These are phyloP conservation scores for Bos indicus DNA, from an alignment of 2,113 vertebrate species.

Conservation along the genomic window DNA sequence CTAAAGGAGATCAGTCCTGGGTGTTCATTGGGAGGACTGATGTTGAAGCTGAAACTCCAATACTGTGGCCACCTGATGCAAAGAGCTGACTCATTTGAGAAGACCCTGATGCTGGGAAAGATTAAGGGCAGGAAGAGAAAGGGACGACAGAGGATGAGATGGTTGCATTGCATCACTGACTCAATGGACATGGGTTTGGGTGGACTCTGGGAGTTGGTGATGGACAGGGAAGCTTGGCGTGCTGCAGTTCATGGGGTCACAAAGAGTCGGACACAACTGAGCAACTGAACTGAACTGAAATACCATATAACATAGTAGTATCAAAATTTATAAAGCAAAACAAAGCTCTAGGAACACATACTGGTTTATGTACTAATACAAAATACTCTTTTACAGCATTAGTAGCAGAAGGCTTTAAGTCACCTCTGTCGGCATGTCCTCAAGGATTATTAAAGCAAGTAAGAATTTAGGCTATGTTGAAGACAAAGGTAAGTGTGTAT, in stretches of 20 bases:
- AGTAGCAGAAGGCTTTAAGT: not conserved
- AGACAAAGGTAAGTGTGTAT: not conserved
- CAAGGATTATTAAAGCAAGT: not conserved
- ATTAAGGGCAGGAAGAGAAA: not conserved
- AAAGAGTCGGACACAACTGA: not conserved
- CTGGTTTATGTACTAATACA: not conserved
- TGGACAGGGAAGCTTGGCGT: not conserved
- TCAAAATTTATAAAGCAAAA: not conserved
- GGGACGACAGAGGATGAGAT: not conserved
- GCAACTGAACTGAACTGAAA: not conserved
- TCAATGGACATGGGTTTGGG: not conserved
- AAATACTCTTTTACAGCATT: not conserved
- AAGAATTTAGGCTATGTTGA: not conserved
- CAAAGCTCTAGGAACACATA: not conserved
- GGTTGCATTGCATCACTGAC: not conserved
- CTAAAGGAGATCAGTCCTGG: not conserved
- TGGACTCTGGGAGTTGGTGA: not conserved
- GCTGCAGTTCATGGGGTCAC: not conserved
- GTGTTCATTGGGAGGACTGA: not conserved
- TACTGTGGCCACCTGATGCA: not conserved
- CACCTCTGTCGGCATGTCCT: not conserved
- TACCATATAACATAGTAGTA: not conserved
- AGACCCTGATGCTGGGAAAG: not conserved
- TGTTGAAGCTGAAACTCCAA: not conserved
- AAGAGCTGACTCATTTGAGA: not conserved